These are phyloP conservation scores for Girardia tigrina DNA, from an alignment of 2,888 invertebrate genomes.

Conservation along the genomic window DNA sequence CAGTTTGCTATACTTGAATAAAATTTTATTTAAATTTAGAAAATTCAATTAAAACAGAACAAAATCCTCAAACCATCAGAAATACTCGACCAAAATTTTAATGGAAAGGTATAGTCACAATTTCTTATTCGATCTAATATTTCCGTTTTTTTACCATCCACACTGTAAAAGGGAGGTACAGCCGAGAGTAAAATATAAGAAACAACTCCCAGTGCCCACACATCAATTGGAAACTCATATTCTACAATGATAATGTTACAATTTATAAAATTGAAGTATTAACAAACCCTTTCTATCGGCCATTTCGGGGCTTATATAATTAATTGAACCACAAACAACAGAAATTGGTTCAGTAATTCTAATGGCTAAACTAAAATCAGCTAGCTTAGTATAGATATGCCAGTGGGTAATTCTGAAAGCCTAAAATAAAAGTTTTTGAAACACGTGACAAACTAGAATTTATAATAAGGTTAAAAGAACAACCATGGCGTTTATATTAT, in stretches of 20 bases:
- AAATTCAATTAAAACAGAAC: not conserved
- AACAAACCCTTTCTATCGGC: not conserved
- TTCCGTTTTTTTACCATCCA: not conserved
- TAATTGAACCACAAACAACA: not conserved
- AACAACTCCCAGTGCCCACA: not conserved
- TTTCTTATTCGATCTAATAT: not conserved
- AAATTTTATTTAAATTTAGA: not conserved
- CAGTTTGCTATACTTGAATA: not conserved
- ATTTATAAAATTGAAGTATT: not conserved
- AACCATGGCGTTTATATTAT: too few species aligned
- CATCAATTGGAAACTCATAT: not conserved
- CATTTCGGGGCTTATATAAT: slow-evolving; percentile 2
- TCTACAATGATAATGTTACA: not conserved
- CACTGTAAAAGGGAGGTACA: not conserved
- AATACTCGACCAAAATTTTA: not conserved
- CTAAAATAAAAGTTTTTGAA: too few species aligned
- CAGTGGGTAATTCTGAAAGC: not conserved
- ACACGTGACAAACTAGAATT: too few species aligned
- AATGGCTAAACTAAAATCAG: slow-evolving; percentile 6
- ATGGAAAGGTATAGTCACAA: not conserved
- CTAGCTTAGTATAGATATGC: not conserved
- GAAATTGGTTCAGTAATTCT: not conserved
- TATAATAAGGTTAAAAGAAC: too few species aligned
- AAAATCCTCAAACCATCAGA: not conserved
- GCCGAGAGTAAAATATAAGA: not conserved